A percentile compares a stretch with the other conserved stretches of the same genome.
Evolutionary conservation across 2,797 vertebrate species (phyloP).

Genomic region (Clarias laeviceps): DNA sequence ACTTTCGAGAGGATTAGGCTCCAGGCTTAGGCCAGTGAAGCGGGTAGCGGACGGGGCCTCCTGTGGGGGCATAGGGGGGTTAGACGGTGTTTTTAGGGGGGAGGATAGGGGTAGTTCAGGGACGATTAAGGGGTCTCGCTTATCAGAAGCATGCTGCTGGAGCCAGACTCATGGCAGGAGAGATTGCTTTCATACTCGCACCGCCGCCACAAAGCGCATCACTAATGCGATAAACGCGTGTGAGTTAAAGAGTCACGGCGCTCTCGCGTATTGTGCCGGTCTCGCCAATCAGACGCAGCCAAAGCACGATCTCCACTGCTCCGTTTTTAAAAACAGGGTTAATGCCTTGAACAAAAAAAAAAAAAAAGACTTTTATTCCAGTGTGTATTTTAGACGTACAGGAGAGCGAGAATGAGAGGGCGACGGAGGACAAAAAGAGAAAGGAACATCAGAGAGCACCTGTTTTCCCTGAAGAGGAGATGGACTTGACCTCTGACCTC

Average conservation of each 20-base stretch:
- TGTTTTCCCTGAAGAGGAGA: constrained; percentile 81
- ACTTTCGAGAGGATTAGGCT: constrained; percentile 99
- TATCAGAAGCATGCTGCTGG: constrained; percentile 98
- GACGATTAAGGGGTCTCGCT: constrained; percentile 78
- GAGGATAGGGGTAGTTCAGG: constrained; percentile 30
- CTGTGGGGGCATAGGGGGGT: constrained; percentile 56
- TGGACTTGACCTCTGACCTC: constrained; percentile 76
- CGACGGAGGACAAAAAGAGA: constrained; percentile 39
- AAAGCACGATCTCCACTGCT: constrained; percentile 70
- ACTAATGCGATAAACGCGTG: constrained; percentile 97
- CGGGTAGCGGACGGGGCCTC: constrained; percentile 90
- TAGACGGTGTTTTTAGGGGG: constrained; percentile 21
- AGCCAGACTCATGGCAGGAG: constrained; percentile 92
- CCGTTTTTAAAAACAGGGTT: constrained; percentile 83
- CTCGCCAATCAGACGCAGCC: constrained; percentile 89
- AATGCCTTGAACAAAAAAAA: constrained; percentile 82
- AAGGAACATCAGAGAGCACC: constrained; percentile 65
- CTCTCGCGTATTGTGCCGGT: constrained; percentile 91
- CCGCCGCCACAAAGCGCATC: constrained; percentile 92
- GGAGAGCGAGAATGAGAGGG: constrained; percentile 47
- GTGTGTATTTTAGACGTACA: constrained; percentile 73
- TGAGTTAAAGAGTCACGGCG: constrained; percentile 88
- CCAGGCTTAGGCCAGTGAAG: constrained; percentile 96
- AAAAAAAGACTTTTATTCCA: constrained; percentile 45
- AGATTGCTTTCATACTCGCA: constrained; percentile 95